These are phyloP conservation scores for Chinchilla lanigera DNA, from an alignment of 2,113 vertebrate species.

Conservation along the genomic window DNA sequence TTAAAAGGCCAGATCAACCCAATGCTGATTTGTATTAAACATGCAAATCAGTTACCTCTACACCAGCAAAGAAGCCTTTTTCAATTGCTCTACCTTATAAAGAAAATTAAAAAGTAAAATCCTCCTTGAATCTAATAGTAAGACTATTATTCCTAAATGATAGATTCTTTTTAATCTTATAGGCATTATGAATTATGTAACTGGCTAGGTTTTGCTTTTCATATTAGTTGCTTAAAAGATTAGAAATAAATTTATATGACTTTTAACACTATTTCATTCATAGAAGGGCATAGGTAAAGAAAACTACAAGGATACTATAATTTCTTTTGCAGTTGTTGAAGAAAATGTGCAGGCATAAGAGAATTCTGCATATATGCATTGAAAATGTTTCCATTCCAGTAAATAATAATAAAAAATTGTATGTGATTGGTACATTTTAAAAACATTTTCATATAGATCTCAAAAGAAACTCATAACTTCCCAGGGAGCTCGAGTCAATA, in stretches of 20 bases:
- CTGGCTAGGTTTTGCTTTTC: not conserved
- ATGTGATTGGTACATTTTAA: not conserved
- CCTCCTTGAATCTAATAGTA: not conserved
- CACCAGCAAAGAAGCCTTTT: slow-evolving; percentile 33
- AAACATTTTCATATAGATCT: slow-evolving; percentile 14
- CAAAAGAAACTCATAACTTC: not conserved
- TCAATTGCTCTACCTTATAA: slow-evolving; percentile 39
- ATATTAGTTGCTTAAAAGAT: slow-evolving; percentile 30
- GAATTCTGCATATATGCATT: not conserved
- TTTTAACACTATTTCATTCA: not conserved
- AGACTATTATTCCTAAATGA: slow-evolving; percentile 26
- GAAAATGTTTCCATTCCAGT: not conserved
- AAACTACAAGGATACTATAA: not conserved
- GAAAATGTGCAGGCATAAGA: not conserved
- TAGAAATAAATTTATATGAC: slow-evolving; percentile 38
- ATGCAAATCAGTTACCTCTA: slow-evolving; percentile 36
- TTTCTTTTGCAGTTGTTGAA: not conserved
- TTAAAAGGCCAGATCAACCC: slow-evolving; percentile 53
- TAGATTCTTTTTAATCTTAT: slow-evolving; percentile 25
- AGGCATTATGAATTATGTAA: slow-evolving; percentile 21
- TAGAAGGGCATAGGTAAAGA: not conserved
- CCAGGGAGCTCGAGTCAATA: not conserved
- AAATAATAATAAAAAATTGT: slow-evolving; percentile 7
- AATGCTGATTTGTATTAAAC: slow-evolving; percentile 19
- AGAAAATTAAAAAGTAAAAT: slow-evolving; percentile 3